Conservation (phyloP, 1,140 invertebrate genomes). For the Lasaia peninsularis region DNA sequence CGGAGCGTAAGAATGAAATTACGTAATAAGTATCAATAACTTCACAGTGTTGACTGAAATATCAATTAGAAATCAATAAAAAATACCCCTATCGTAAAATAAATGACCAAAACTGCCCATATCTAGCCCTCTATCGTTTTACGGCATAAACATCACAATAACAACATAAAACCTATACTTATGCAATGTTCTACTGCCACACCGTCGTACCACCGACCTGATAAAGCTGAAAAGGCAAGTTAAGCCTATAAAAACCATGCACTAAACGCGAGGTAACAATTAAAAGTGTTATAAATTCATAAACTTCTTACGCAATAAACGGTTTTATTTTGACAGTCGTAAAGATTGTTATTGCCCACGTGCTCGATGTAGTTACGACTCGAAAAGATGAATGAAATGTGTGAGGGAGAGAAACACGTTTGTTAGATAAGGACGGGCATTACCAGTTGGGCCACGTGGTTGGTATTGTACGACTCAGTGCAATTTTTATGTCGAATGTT, state of each 20-base stretch:
- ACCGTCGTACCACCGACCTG: conserved; percentile 69
- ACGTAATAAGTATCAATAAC: conserved; percentile 10
- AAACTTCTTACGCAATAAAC: conserved; percentile 68
- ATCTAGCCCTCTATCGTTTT: conserved; percentile 68
- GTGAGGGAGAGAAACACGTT: conserved; percentile 39
- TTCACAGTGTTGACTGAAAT: conserved; percentile 28
- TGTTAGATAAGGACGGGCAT: conserved; percentile 41
- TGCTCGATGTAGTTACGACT: conserved; percentile 62
- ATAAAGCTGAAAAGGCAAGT: conserved; percentile 76
- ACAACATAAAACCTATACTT: conserved; percentile 75
- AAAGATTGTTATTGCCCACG: conserved; percentile 70
- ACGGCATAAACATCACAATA: conserved; percentile 72
- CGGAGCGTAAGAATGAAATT: neutral
- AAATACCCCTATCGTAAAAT: conserved; percentile 57
- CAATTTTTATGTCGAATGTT: conserved; percentile 40
- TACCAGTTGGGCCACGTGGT: conserved; percentile 65
- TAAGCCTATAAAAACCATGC: conserved; percentile 76
- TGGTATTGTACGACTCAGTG: conserved; percentile 52
- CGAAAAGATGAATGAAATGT: conserved; percentile 63
- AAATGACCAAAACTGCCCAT: conserved; percentile 65
- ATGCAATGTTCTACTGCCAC: conserved; percentile 74
- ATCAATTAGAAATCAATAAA: conserved; percentile 56
- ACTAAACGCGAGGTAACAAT: conserved; percentile 62
- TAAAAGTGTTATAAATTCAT: conserved; percentile 69
- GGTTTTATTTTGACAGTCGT: conserved; percentile 63